Base-by-base conservation (phyloP, 2,888 invertebrate species). In the Fragum sueziense region DNA sequence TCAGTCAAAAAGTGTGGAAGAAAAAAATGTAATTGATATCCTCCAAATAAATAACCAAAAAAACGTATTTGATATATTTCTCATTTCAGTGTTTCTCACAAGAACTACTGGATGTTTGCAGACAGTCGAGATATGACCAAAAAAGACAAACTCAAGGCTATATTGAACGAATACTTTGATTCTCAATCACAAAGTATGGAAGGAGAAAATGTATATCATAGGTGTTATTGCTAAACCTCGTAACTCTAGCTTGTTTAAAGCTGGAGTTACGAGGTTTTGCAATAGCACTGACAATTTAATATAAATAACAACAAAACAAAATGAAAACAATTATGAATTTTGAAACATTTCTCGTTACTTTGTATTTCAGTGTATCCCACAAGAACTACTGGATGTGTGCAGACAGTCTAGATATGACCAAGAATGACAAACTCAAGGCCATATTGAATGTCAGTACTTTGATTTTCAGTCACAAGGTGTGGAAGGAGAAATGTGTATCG, bases 391-490 rank as follows among this genome's bases (percentile, higher is more conserved):
- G 93, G 67, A 89, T 92, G 85, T 90, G 94, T 37, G 87, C 89
- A 41, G 93, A 94, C 7, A 91, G 91, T 52, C 90, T 92, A 75
- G 93, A 94, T 89, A 84, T 91, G 84, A 91, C 94, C 90, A 94
- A 95, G 75, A 96, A 96, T 17, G 94, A 95, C 83, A 94, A 95
- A 67, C 94, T 98, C 57, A 97, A 97, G 93, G 91, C 90, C n/a
- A 95, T 95, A 74, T 96, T 98, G 83, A 94, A 96, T 74, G 94
- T n/a, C n/a, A 95, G 75, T 98, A 98, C 93, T 98, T 98, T 91
- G 95, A 93, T 14, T 76, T 80, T 27, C 87, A 89, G 69, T 54
- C 69, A n/a, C n/a, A n/a, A n/a, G n/a, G n/a, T n/a, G n/a, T n/a
- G n/a, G n/a, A n/a, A n/a, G n/a, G n/a, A n/a, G 57, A 57, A 2